Conservation (phyloP, 2,797 vertebrate species). For the Enteromius mattozi region DNA sequence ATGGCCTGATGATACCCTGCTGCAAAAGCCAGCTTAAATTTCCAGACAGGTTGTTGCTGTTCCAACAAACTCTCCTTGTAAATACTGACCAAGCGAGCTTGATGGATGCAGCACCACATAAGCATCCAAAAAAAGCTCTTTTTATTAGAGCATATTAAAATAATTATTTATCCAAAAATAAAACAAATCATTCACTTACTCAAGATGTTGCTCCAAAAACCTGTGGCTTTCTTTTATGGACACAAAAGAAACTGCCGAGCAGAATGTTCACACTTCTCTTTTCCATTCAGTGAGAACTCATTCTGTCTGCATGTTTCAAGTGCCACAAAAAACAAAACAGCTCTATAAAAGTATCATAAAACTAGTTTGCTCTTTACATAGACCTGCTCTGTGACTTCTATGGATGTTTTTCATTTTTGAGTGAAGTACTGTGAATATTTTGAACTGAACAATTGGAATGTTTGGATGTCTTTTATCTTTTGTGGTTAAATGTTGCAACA, state of each 20-base stretch:
- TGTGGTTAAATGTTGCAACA: constrained; percentile 9
- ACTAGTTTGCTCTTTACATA: neutral
- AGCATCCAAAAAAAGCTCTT: neutral
- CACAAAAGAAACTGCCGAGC: neutral
- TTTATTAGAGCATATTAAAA: neutral
- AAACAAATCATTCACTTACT: neutral
- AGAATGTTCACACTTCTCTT: neutral
- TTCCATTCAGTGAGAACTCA: neutral
- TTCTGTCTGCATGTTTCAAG: neutral
- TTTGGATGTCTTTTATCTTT: constrained; percentile 11
- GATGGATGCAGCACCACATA: neutral
- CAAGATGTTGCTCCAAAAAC: neutral
- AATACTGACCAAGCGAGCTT: neutral
- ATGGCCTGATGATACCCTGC: neutral
- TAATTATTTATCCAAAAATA: neutral
- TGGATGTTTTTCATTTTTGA: neutral
- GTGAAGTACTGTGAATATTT: neutral
- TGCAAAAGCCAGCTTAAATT: no score
- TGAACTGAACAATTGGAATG: neutral
- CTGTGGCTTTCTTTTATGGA: neutral
- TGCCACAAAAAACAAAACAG: neutral
- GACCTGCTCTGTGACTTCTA: neutral
- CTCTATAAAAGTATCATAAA: neutral
- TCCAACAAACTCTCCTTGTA: neutral
- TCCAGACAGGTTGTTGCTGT: neutral